Percentiles rank a stretch among this genome's conserved stretches.
phyloP scores from a whole-genome alignment of 1,140 invertebrate species.

The Bombus consobrinus region DNA sequence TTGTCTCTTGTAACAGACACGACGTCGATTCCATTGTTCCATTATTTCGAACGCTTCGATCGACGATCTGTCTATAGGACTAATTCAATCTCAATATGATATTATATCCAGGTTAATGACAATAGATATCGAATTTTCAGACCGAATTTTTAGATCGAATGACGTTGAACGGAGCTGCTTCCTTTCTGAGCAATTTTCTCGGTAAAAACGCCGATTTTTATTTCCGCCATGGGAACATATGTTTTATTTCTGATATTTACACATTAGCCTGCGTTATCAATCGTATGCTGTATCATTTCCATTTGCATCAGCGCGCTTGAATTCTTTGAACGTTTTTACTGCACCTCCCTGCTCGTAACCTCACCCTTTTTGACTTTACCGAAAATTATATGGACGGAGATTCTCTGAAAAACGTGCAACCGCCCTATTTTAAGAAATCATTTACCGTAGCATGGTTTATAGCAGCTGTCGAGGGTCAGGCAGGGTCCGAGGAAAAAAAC shows the following conservation, averaged over 20 bases:
- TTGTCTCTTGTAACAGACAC: background rate
- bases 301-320: no score
- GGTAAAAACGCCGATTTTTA: background rate
- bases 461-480: background rate
- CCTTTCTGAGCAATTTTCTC: background rate
- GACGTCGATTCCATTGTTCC: background rate
- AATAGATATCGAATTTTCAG: constrained; percentile 16
- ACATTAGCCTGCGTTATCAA: background rate
- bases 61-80: background rate
- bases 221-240: background rate
- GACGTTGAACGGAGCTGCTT: background rate
- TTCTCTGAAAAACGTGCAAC: background rate
- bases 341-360: background rate
- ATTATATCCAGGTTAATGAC: constrained; percentile 2
- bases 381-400: background rate
- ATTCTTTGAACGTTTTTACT: background rate
- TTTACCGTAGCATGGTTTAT: background rate
- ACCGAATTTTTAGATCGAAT: background rate
- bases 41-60: constrained; percentile 32
- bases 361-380: background rate
- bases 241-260: background rate
- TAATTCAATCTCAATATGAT: constrained; percentile 4
- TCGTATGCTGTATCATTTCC: background rate
- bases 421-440: background rate
- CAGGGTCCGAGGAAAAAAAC: background rate